Evolutionary conservation across 1,140 invertebrate species (phyloP).

Genomic region (Coboldia fuscipes): DNA sequence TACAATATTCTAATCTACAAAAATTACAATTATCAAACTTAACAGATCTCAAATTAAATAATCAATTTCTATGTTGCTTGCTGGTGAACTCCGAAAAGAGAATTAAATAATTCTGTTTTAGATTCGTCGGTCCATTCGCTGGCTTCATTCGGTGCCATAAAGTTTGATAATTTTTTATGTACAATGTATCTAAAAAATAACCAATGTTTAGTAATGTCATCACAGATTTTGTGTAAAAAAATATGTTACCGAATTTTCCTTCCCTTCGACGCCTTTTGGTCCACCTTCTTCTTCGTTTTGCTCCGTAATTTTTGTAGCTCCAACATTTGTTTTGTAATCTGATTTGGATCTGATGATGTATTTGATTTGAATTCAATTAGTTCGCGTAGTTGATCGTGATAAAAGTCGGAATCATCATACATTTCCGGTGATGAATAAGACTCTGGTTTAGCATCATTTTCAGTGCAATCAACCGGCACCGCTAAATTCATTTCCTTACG

Average conservation of each 20-base stretch:
- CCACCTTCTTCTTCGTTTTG: slow-evolving; percentile 78
- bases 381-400: slow-evolving; percentile 78
- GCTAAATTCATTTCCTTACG: slow-evolving; percentile 13
- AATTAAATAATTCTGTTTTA: slow-evolving; percentile 59
- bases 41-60: too few species aligned
- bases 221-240: too few species aligned
- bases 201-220: not conserved
- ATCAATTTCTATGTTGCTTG: too few species aligned
- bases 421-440: slow-evolving; percentile 45
- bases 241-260: slow-evolving; percentile 43
- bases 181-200: slow-evolving; percentile 43
- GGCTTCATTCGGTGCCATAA: slow-evolving; percentile 64
- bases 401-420: slow-evolving; percentile 94
- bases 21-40: too few species aligned
- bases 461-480: slow-evolving; percentile 13
- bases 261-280: slow-evolving; percentile 82
- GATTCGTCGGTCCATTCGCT: slow-evolving; percentile 53
- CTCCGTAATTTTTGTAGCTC: slow-evolving; percentile 74
- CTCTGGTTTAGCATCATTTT: slow-evolving; percentile 10
- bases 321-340: slow-evolving; percentile 65
- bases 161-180: slow-evolving; percentile 79
- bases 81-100: slow-evolving; percentile 76
- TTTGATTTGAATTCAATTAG: slow-evolving; percentile 78
- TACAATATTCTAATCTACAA: too few species aligned
- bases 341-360: slow-evolving; percentile 58